Evolutionary conservation across 2,888 invertebrate species (phyloP).

Genomic region (Cerastis leucographa): DNA sequence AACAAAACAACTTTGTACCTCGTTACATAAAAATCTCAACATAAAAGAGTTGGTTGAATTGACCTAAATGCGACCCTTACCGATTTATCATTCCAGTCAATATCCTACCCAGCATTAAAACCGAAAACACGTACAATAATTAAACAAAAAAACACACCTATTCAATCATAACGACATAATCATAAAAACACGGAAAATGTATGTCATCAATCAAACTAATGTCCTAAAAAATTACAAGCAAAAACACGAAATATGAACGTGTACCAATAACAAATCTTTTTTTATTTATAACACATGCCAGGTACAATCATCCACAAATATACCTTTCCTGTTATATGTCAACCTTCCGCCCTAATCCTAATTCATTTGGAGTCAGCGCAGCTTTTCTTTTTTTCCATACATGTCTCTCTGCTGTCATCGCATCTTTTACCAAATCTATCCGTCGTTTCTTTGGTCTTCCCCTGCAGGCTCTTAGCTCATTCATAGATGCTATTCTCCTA

Average conservation of each 20-base stretch:
- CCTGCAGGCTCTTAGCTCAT: too few relatives aligned
- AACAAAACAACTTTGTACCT: not conserved
- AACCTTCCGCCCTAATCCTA: not conserved
- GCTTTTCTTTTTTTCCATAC: not conserved
- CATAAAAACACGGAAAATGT: constrained; percentile 51
- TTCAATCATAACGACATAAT: constrained; percentile 46
- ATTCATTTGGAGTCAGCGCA: not conserved
- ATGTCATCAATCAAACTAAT: constrained; percentile 59
- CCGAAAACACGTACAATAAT: constrained; percentile 24
- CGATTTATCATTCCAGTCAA: constrained; percentile 41
- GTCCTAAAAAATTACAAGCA: constrained; percentile 27
- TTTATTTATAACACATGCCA: constrained; percentile 34
- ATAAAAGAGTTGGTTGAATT: not conserved
- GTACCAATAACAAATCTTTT: constrained; percentile 23
- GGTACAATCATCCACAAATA: constrained; percentile 14
- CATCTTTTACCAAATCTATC: not conserved
- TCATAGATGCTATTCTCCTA: not conserved
- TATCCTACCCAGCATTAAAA: constrained; percentile 17
- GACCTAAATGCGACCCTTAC: not conserved
- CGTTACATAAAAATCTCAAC: not conserved
- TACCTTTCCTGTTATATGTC: constrained; percentile 10
- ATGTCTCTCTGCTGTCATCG: too few relatives aligned
- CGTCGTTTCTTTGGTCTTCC: not conserved
- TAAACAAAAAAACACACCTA: constrained; percentile 24
- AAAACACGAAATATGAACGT: constrained; percentile 5